Evolutionary conservation across 2,888 invertebrate species (phyloP).

Genomic region (Drosophila cyrtoloma): DNA sequence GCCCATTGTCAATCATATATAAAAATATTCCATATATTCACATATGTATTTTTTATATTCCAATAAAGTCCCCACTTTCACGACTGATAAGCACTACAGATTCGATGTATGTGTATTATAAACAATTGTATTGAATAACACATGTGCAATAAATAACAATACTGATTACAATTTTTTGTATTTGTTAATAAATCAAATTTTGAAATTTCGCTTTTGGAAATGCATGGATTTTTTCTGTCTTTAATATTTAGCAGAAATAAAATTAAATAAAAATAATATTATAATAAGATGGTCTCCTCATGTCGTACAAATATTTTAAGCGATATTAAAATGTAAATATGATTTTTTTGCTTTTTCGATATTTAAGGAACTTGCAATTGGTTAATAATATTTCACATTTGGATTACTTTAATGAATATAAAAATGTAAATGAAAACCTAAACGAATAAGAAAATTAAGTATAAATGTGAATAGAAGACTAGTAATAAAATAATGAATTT

Average conservation of each 20-base stretch:
- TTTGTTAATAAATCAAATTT: not conserved
- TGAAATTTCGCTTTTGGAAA: not conserved
- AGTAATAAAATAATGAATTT: not conserved
- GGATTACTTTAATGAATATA: not conserved
- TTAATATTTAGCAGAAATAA: not conserved
- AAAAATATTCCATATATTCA: slow-evolving; percentile 1
- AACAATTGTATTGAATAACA: slow-evolving; percentile 40
- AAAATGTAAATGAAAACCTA: not conserved
- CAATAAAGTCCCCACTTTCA: slow-evolving; percentile 30
- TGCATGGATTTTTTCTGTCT: not conserved
- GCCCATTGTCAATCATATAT: slow-evolving; percentile 13
- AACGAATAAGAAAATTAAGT: not conserved
- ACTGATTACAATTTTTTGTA: slow-evolving; percentile 26
- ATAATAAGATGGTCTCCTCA: not conserved
- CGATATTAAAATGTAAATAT: not conserved
- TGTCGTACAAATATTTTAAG: not conserved
- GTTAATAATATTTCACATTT: not conserved
- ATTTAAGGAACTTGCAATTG: not conserved
- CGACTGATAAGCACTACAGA: slow-evolving; percentile 33
- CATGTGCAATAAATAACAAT: slow-evolving; percentile 31
- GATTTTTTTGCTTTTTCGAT: not conserved
- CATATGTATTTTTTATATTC: slow-evolving; percentile 11
- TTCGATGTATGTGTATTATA: slow-evolving; percentile 18
- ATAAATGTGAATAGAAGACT: not conserved
- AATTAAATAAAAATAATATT: not conserved